Conservation (phyloP, 2,888 invertebrate genomes). For the Plagodis dolabraria region DNA sequence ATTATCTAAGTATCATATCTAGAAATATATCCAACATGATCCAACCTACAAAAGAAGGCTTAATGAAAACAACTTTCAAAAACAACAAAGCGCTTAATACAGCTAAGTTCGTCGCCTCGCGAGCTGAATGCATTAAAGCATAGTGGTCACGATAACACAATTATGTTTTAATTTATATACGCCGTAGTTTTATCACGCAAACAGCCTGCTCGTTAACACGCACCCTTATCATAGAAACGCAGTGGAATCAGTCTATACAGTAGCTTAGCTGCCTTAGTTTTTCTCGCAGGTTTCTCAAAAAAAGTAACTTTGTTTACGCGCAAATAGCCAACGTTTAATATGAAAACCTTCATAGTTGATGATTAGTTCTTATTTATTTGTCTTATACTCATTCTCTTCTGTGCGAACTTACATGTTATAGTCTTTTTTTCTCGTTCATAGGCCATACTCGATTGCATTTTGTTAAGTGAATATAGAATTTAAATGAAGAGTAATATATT, state of each 20-base stretch:
- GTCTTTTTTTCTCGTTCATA: too few relatives aligned
- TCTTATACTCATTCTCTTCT: too few relatives aligned
- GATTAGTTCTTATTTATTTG: too few relatives aligned
- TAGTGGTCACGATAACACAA: conserved; percentile 83
- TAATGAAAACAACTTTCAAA: conserved; percentile 28
- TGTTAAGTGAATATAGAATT: too few relatives aligned
- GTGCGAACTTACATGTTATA: too few relatives aligned
- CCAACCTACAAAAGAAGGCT: conserved; percentile 10
- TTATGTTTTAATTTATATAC: conserved; percentile 84
- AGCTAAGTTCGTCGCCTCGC: conserved; percentile 45
- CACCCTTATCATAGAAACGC: conserved; percentile 73
- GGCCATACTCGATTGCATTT: too few relatives aligned
- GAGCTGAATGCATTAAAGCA: conserved; percentile 71
- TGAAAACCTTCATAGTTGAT: too few relatives aligned
- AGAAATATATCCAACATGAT: too few relatives aligned
- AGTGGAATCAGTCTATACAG: conserved; percentile 18
- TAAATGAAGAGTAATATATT: too few relatives aligned
- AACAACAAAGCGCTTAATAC: conserved; percentile 37
- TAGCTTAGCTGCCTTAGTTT: conserved; percentile 2
- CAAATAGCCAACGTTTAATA: too few relatives aligned
- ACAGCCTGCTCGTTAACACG: conserved; percentile 64
- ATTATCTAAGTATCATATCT: too few relatives aligned
- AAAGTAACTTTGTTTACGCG: too few relatives aligned
- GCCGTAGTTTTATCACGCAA: conserved; percentile 75
- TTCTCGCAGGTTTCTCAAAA: neutral